Evolutionary conservation across 2,888 invertebrate genomes (phyloP).

Genomic region (Marronus borbonicus): DNA sequence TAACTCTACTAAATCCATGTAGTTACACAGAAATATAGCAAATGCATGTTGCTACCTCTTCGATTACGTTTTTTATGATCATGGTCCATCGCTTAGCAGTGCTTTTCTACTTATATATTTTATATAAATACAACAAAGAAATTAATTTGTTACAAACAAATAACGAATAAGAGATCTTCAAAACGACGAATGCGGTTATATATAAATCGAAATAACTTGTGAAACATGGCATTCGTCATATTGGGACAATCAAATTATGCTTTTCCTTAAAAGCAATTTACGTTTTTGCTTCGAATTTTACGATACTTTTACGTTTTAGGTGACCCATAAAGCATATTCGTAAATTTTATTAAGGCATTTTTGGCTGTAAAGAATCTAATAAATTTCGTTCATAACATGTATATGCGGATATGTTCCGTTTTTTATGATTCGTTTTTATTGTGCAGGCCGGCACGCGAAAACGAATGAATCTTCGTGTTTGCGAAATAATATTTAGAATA

Average conservation of each 20-base stretch:
- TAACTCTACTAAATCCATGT: too few species aligned
- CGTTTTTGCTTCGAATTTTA: slow-evolving; percentile 11
- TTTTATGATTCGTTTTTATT: slow-evolving; percentile 27
- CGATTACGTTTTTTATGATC: too few species aligned
- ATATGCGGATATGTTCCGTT: slow-evolving; percentile 3
- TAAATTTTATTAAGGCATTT: slow-evolving; percentile 32
- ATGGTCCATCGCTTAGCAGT: too few species aligned
- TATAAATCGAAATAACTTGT: too few species aligned
- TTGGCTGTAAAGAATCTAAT: slow-evolving; percentile 21
- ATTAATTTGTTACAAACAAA: too few species aligned
- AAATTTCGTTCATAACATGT: slow-evolving; percentile 19
- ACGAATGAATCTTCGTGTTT: slow-evolving; percentile 7
- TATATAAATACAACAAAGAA: too few species aligned
- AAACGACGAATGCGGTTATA: too few species aligned
- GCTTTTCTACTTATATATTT: too few species aligned
- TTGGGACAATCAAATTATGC: slow-evolving; percentile 1
- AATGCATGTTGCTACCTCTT: too few species aligned
- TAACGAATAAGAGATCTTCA: too few species aligned
- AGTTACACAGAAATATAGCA: too few species aligned
- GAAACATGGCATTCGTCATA: not conserved
- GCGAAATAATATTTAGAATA: too few species aligned
- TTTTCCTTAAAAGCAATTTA: not conserved
- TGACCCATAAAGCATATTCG: slow-evolving; percentile 32
- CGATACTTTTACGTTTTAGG: slow-evolving; percentile 27
- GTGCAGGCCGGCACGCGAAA: slow-evolving; percentile 13